Evolutionary conservation across 2,113 vertebrate species (phyloP).

Genomic region (Origma solitaria): DNA sequence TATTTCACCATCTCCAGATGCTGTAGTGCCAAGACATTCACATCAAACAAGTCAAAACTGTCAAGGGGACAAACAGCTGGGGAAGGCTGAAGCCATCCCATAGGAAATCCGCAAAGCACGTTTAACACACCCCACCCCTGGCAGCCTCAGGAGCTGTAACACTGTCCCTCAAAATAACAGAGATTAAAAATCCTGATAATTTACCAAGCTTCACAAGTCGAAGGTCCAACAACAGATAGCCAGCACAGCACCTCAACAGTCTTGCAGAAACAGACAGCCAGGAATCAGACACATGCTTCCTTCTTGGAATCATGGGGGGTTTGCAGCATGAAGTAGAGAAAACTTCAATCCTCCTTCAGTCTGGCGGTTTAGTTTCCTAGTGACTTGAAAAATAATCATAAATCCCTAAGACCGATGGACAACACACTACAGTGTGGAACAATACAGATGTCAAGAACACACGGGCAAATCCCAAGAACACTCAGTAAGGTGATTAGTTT

Average conservation of each 20-base stretch:
- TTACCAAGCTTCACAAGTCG: neutral
- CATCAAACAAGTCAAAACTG: neutral
- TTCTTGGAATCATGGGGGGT: neutral
- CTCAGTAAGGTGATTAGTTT: neutral
- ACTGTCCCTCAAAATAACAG: neutral
- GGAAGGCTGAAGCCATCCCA: neutral
- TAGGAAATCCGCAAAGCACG: neutral
- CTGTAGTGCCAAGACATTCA: neutral
- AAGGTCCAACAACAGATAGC: neutral
- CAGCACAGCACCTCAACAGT: neutral
- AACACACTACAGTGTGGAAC: neutral
- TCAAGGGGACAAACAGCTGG: neutral
- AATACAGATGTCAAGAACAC: fast-evolving
- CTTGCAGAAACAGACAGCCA: neutral
- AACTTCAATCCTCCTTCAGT: neutral
- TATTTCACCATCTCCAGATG: neutral
- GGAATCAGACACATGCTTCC: neutral
- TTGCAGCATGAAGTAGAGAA: neutral
- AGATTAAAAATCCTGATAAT: neutral
- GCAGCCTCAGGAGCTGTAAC: neutral
- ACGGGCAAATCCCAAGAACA: neutral
- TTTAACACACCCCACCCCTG: neutral
- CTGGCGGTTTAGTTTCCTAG: neutral
- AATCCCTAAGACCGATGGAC: neutral
- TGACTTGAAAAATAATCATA: neutral